phyloP scores from a whole-genome alignment of 2,888 invertebrate genomes.

The Eupithecia centaureata region DNA sequence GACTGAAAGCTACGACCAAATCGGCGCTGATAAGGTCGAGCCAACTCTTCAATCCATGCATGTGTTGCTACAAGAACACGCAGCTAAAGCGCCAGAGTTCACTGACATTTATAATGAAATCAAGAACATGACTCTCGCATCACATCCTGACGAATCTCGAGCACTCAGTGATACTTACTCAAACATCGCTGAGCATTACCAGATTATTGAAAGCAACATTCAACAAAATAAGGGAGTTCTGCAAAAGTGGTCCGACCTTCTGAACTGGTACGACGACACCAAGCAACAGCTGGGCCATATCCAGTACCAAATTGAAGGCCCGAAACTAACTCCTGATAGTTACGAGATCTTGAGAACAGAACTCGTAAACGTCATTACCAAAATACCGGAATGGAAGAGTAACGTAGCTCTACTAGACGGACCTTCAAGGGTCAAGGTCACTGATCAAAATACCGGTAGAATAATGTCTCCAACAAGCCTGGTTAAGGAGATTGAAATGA shows the following conservation, averaged over 20 bases:
- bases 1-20: slow-evolving; percentile 90
- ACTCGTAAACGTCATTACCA: slow-evolving; percentile 86
- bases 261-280: slow-evolving; percentile 92
- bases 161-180: slow-evolving; percentile 90
- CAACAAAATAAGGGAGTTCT: slow-evolving; percentile 89
- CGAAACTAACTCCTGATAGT: slow-evolving; percentile 88
- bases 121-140: slow-evolving; percentile 88
- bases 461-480: slow-evolving; percentile 89
- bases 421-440: slow-evolving; percentile 86
- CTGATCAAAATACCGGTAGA: slow-evolving; percentile 88
- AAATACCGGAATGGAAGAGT: slow-evolving; percentile 88
- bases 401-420: slow-evolving; percentile 88
- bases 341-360: slow-evolving; percentile 88
- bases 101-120: slow-evolving; percentile 92
- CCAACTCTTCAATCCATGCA: slow-evolving; percentile 90
- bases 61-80: slow-evolving; percentile 92
- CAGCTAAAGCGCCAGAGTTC: slow-evolving; percentile 91
- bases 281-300: slow-evolving; percentile 91
- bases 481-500: slow-evolving; percentile 89
- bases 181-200: slow-evolving; percentile 89
- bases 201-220: slow-evolving; percentile 89
- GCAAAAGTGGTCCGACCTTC: slow-evolving; percentile 92
- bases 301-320: slow-evolving; percentile 91
- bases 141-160: slow-evolving; percentile 89
- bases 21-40: slow-evolving; percentile 92